Conservation (phyloP, 2,113 vertebrate genomes). For the Anseranas semipalmata region DNA sequence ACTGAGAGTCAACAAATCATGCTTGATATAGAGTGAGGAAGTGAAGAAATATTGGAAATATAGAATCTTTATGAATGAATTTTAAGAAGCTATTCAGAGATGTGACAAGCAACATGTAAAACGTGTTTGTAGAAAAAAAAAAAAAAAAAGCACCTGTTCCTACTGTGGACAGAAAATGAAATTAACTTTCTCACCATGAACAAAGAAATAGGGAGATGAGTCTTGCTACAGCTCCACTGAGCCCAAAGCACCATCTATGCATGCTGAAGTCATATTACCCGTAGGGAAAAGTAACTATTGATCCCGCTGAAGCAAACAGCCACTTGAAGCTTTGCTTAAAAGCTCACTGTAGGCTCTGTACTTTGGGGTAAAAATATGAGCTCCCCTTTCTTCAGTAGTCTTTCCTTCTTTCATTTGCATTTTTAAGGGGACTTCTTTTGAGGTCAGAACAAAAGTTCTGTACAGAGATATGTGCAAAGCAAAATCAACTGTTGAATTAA, state of each 20-base stretch:
- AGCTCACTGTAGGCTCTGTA: neutral
- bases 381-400: neutral
- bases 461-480: neutral
- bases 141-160: neutral
- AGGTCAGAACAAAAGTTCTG: neutral
- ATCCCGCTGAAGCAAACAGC: neutral
- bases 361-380: neutral
- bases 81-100: neutral
- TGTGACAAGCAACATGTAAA: neutral
- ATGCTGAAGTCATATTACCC: neutral
- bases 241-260: neutral
- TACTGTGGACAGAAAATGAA: neutral
- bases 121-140: neutral
- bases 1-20: neutral
- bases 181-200: neutral
- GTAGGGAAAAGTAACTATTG: neutral
- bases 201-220: neutral
- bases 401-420: neutral
- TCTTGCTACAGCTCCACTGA: neutral
- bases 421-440: neutral
- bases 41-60: neutral
- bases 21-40: neutral
- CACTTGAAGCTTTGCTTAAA: neutral
- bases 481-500: neutral
- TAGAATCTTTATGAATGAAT: neutral